Evolutionary conservation across 1,140 invertebrate species (phyloP).

Genomic region (Trichoplusia ni): DNA sequence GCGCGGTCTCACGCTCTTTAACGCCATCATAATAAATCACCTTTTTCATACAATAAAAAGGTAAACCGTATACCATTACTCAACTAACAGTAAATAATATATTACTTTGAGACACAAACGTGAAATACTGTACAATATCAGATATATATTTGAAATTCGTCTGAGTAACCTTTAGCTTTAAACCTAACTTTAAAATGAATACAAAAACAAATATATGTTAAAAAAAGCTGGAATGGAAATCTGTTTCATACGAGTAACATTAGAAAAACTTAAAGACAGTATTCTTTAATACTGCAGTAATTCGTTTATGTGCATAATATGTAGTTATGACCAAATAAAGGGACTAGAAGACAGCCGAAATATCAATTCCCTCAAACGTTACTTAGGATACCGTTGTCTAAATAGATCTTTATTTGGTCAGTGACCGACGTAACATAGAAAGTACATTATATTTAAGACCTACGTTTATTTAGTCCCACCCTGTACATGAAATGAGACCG

Average conservation of each 20-base stretch:
- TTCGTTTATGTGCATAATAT: slow-evolving; percentile 16
- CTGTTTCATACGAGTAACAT: slow-evolving; percentile 2
- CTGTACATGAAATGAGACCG: slow-evolving; percentile 11
- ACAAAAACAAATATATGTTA: slow-evolving; percentile 17
- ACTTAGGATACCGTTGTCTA: no score
- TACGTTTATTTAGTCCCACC: slow-evolving; percentile 25
- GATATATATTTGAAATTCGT: slow-evolving; percentile 19
- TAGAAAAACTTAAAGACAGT: background rate
- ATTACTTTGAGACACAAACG: slow-evolving; percentile 32
- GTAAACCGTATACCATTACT: slow-evolving; percentile 3
- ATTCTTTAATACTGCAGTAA: background rate
- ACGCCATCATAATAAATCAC: background rate
- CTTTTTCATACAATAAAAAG: background rate
- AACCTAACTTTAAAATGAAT: slow-evolving; percentile 16
- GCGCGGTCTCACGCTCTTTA: no score
- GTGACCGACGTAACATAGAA: background rate
- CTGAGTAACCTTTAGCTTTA: slow-evolving; percentile 8
- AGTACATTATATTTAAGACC: slow-evolving; percentile 9
- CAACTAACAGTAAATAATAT: slow-evolving; percentile 24
- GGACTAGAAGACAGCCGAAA: background rate
- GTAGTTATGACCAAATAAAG: slow-evolving; percentile 20
- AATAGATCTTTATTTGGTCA: slow-evolving; percentile 9
- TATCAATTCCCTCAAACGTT: background rate
- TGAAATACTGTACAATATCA: slow-evolving; percentile 27
- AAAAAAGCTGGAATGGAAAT: slow-evolving; percentile 28